A percentile compares a stretch with the other conserved stretches of the same genome.
Evolutionary conservation across 1,140 invertebrate species (phyloP).

Genomic region (Zaprionus nigranus): DNA sequence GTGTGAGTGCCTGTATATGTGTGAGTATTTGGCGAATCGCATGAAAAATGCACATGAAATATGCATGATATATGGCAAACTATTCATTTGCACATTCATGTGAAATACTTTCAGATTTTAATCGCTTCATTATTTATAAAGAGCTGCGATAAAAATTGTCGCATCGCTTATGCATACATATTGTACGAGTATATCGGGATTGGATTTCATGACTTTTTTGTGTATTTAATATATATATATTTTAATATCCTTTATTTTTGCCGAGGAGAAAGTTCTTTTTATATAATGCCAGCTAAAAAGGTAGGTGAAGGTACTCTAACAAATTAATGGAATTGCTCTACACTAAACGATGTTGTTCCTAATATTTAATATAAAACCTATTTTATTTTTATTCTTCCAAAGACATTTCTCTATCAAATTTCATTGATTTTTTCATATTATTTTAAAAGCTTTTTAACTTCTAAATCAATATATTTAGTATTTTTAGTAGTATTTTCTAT

Average conservation of each 20-base stretch:
- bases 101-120: slow-evolving; percentile 42
- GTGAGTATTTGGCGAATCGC: slow-evolving; percentile 10
- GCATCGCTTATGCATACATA: slow-evolving; percentile 16
- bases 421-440: background rate
- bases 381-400: background rate
- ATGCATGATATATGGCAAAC: slow-evolving; percentile 39
- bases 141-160: slow-evolving; percentile 32
- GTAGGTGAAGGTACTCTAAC: background rate
- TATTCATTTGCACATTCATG: slow-evolving; percentile 43
- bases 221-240: background rate
- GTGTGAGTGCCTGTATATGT: background rate
- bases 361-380: background rate
- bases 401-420: background rate
- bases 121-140: slow-evolving; percentile 53
- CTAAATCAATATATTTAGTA: background rate
- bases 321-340: background rate
- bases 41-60: slow-evolving; percentile 34
- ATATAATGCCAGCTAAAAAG: background rate
- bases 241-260: slow-evolving; percentile 5
- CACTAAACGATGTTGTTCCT: no score
- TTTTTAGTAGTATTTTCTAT: background rate
- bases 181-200: slow-evolving; percentile 26
- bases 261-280: background rate
- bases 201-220: slow-evolving; percentile 12
- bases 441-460: background rate